phyloP scores from a whole-genome alignment of 2,888 invertebrate genomes.

The Ophonus ardosiacus region DNA sequence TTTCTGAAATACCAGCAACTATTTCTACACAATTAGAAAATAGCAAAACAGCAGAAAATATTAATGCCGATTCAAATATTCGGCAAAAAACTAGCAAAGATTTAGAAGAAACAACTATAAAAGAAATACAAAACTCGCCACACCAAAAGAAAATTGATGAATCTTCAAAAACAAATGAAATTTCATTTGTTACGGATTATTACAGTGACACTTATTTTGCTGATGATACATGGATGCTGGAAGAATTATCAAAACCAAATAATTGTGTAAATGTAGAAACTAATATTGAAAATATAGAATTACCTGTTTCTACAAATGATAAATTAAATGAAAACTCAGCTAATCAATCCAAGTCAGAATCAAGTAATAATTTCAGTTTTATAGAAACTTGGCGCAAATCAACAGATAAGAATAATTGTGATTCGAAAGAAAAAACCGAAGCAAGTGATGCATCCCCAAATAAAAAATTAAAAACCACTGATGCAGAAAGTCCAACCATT shows the following conservation, averaged over 20 bases:
- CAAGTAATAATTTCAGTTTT: conserved; percentile 27
- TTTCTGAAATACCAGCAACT: too few species aligned
- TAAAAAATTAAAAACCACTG: conserved; percentile 25
- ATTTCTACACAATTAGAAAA: conserved; percentile 36
- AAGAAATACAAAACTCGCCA: not conserved
- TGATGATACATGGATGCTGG: conserved; percentile 6
- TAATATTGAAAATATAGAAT: conserved; percentile 11
- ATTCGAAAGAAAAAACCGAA: not conserved
- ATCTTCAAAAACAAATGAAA: not conserved
- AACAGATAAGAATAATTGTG: not conserved
- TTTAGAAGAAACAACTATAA: not conserved
- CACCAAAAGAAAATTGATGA: not conserved
- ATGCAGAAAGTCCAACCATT: not conserved
- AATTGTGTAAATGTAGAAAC: not conserved
- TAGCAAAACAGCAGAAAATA: conserved; percentile 13
- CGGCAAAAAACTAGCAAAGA: not conserved
- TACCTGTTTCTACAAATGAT: conserved; percentile 2
- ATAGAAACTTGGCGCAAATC: conserved; percentile 36
- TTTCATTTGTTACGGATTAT: not conserved
- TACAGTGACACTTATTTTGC: conserved; percentile 43
- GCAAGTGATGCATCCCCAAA: not conserved
- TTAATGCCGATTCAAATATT: not conserved
- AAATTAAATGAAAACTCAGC: not conserved
- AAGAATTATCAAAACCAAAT: conserved; percentile 2
- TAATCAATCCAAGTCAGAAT: not conserved